A percentile compares a stretch with the other conserved stretches of the same genome.
These are phyloP conservation scores for Erebia palarica DNA, from an alignment of 2,888 invertebrate species.

Conservation along the genomic window DNA sequence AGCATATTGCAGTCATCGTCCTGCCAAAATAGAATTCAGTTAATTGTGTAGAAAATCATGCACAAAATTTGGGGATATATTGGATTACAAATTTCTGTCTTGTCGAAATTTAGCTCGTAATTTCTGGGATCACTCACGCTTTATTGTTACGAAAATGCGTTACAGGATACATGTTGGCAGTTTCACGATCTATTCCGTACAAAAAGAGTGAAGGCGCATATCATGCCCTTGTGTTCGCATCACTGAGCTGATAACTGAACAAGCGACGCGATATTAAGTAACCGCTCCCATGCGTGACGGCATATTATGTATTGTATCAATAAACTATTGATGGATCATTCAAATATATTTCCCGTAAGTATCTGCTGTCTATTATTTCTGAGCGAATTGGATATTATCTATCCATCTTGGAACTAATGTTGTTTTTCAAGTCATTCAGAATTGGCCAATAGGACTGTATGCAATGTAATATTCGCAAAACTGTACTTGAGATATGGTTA, in stretches of 20 bases:
- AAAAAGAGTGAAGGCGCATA: constrained; percentile 62
- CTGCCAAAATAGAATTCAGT: constrained; percentile 76
- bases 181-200: constrained; percentile 48
- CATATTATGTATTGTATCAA: constrained; percentile 60
- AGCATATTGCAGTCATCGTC: constrained; percentile 97
- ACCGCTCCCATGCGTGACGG: constrained; percentile 71
- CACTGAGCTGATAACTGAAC: constrained; percentile 72
- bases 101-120: neutral
- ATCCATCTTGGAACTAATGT: neutral
- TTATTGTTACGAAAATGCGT: constrained; percentile 72
- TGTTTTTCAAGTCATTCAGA: neutral
- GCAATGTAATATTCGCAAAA: neutral
- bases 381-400: neutral
- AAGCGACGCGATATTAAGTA: constrained; percentile 68
- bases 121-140: constrained; percentile 60
- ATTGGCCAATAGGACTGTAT: neutral
- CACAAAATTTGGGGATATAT: neutral
- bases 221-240: constrained; percentile 72
- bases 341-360: constrained; percentile 9
- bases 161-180: constrained; percentile 61
- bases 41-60: neutral
- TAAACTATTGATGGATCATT: constrained; percentile 58
- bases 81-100: neutral
- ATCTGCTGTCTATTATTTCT: neutral
- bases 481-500: constrained; percentile 9